Percentiles rank a stretch among this genome's conserved stretches.
Conservation (phyloP, 1,140 invertebrate species). For the Sitophilus oryzae region DNA sequence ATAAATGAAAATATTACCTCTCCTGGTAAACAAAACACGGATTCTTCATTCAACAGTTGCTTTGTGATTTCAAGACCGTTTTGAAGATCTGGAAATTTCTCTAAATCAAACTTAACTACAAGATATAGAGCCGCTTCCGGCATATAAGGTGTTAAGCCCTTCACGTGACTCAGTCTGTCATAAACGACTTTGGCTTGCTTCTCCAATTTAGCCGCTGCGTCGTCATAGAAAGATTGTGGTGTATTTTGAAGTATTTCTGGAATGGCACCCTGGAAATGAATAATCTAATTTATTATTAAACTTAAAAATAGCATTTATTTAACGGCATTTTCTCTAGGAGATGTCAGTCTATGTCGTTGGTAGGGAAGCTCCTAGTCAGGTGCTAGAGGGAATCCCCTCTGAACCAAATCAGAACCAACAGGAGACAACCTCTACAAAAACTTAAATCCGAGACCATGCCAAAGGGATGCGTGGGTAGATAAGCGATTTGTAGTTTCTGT, state of each 20-base stretch:
- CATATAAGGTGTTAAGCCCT: conserved; percentile 87
- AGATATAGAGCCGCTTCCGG: conserved; percentile 98
- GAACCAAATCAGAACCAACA: too few species aligned
- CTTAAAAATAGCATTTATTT: too few species aligned
- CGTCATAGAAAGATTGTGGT: conserved; percentile 76
- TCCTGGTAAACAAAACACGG: conserved; percentile 95
- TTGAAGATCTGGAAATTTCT: conserved; percentile 74
- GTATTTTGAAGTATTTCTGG: conserved; percentile 79
- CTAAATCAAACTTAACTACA: conserved; percentile 85
- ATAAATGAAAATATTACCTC: conserved; percentile 53
- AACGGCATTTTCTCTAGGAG: too few species aligned
- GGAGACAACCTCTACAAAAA: too few species aligned
- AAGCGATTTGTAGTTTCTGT: too few species aligned
- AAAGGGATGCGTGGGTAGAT: too few species aligned
- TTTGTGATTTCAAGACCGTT: conserved; percentile 86
- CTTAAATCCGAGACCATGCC: too few species aligned
- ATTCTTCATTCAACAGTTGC: conserved; percentile 84
- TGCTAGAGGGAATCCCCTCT: too few species aligned
- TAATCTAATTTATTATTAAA: neutral
- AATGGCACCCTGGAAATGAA: conserved; percentile 62
- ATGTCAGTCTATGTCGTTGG: too few species aligned
- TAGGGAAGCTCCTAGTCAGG: too few species aligned
- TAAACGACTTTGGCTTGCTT: conserved; percentile 78
- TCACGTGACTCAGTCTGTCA: conserved; percentile 60
- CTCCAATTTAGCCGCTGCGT: conserved; percentile 67